Evolutionary conservation across 2,888 invertebrate genomes (phyloP).

Genomic region (Pterostichus madidus): DNA sequence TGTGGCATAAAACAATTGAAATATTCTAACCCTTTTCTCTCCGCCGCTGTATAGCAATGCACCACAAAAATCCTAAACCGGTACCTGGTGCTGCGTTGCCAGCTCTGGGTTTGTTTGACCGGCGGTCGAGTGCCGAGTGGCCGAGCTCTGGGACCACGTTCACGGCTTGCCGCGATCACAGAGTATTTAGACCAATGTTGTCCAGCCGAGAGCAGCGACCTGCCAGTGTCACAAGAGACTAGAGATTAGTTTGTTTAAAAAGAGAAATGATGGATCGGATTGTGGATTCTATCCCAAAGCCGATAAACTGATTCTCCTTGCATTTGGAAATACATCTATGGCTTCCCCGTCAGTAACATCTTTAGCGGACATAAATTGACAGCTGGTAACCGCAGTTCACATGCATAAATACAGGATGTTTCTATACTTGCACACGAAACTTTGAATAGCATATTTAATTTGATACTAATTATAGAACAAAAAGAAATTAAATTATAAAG

Average conservation of each 20-base stretch:
- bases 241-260: too few relatives aligned
- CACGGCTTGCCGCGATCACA: background rate
- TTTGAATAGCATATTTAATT: too few relatives aligned
- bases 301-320: background rate
- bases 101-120: conserved; percentile 52
- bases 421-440: too few relatives aligned
- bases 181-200: background rate
- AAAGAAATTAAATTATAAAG: too few relatives aligned
- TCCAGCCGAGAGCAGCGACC: background rate
- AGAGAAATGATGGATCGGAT: background rate
- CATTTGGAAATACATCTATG: too few relatives aligned
- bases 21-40: background rate
- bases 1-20: background rate
- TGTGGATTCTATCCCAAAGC: too few relatives aligned
- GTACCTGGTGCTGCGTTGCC: conserved; percentile 66
- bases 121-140: conserved; percentile 31
- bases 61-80: conserved; percentile 66
- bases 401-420: too few relatives aligned
- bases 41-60: conserved; percentile 33
- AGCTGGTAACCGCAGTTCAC: too few relatives aligned
- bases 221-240: too few relatives aligned
- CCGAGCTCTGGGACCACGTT: background rate
- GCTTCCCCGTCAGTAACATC: too few relatives aligned
- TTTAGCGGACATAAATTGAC: too few relatives aligned
- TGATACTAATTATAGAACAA: too few relatives aligned